Evolutionary conservation across 2,797 vertebrate genomes (phyloP).

Genomic region (Buphagus erythrorhynchus): DNA sequence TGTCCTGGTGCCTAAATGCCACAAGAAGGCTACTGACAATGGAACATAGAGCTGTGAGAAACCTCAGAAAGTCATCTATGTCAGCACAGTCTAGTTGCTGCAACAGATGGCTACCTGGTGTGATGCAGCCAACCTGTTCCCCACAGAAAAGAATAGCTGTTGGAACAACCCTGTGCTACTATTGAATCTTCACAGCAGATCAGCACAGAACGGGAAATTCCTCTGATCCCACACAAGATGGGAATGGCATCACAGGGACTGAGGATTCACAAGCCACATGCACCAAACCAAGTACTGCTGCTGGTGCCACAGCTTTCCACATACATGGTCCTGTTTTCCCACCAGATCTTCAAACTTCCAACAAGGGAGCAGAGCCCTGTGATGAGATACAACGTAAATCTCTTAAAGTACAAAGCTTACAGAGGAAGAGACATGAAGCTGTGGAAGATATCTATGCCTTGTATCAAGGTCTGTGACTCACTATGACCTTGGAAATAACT

Average conservation of each 20-base stretch:
- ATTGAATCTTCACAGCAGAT: neutral
- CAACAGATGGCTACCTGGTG: neutral
- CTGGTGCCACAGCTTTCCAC: neutral
- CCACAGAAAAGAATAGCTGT: neutral
- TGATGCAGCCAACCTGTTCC: neutral
- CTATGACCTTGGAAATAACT: neutral
- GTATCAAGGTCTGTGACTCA: neutral
- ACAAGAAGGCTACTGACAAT: neutral
- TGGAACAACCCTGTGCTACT: neutral
- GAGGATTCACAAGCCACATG: accelerated
- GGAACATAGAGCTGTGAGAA: neutral
- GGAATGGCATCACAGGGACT: neutral
- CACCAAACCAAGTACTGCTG: neutral
- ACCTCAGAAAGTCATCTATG: neutral
- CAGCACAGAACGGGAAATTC: neutral
- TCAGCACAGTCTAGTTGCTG: neutral
- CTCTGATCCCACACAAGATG: accelerated
- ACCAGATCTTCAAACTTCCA: neutral
- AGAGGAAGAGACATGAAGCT: accelerated
- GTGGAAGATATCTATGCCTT: neutral
- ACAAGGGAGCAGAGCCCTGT: neutral
- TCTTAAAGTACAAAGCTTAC: neutral
- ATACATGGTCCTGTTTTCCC: accelerated
- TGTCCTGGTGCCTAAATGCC: neutral
- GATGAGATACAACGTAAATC: neutral